Percentiles rank a stretch among this genome's conserved stretches.
Conservation (phyloP, 2,888 invertebrate genomes). For the Tortrix viridana region DNA sequence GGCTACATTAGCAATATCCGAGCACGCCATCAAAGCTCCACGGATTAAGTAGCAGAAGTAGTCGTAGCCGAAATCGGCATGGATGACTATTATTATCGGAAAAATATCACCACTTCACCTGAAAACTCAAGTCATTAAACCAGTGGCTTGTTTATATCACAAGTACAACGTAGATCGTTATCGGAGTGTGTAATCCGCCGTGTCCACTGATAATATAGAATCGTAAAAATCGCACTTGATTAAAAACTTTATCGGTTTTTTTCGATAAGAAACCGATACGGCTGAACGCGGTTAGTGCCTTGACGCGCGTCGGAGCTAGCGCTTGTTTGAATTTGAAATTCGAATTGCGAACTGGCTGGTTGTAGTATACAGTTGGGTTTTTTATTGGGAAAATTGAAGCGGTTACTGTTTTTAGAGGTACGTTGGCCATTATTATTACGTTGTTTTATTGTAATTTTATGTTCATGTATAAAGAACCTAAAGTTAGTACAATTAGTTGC, state of each 20-base stretch:
- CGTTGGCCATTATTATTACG: background rate
- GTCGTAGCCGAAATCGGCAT: no score
- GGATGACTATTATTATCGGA: no score
- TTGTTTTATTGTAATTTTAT: background rate
- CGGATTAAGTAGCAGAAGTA: no score
- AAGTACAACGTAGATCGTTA: slow-evolving; percentile 68
- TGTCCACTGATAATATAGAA: slow-evolving; percentile 74
- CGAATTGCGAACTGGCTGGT: slow-evolving; percentile 24
- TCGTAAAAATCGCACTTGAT: slow-evolving; percentile 82
- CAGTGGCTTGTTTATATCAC: slow-evolving; percentile 53
- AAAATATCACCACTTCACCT: slow-evolving; percentile 24
- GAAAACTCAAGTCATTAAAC: slow-evolving; percentile 41
- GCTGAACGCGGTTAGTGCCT: slow-evolving; percentile 37
- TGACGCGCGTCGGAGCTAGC: slow-evolving; percentile 28
- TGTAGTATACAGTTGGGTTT: slow-evolving; percentile 14
- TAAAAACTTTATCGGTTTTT: slow-evolving; percentile 61
- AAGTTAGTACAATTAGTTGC: background rate
- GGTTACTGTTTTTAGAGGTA: slow-evolving; percentile 23
- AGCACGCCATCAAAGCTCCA: no score
- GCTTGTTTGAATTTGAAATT: slow-evolving; percentile 33
- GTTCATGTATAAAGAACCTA: slow-evolving; percentile 7
- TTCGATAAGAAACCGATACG: slow-evolving; percentile 47
- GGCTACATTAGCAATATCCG: no score
- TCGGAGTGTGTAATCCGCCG: slow-evolving; percentile 77
- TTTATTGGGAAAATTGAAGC: slow-evolving; percentile 19